phyloP scores from a whole-genome alignment of 2,797 vertebrate species.

The Spinibarbus caldwelli region DNA sequence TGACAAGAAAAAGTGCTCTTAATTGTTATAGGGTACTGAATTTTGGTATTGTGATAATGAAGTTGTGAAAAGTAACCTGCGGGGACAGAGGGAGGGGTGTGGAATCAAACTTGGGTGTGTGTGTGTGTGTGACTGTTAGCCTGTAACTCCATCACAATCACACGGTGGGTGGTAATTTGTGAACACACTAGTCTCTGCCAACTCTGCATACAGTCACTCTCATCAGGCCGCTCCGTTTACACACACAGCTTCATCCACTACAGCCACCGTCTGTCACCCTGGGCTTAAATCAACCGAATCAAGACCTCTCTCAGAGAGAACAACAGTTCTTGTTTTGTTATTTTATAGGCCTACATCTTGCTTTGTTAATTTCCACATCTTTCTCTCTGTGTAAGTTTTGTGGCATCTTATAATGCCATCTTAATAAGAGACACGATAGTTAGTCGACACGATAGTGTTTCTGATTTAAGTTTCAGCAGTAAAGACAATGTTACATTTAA shows the following conservation, averaged over 20 bases:
- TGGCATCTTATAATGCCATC: no score
- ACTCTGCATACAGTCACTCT: not conserved
- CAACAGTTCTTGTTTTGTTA: not conserved
- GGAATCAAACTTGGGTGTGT: not conserved
- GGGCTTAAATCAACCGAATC: not conserved
- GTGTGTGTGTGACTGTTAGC: not conserved
- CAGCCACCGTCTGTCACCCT: not conserved
- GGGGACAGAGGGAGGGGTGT: not conserved
- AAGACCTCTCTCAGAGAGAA: not conserved
- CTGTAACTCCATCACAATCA: not conserved
- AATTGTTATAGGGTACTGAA: not conserved
- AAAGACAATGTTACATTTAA: no score
- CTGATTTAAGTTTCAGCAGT: no score
- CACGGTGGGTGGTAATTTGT: not conserved
- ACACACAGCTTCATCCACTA: not conserved
- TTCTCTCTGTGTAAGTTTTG: not conserved
- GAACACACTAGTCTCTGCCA: constrained; percentile 19
- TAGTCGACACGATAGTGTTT: no score
- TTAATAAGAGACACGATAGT: no score
- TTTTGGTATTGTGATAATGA: no score
- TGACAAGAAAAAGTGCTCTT: not conserved
- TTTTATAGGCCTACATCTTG: not conserved
- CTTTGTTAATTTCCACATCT: not conserved
- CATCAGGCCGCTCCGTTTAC: not conserved
- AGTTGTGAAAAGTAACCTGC: not conserved